A percentile compares a stretch with the other conserved stretches of the same genome.
phyloP scores from a whole-genome alignment of 1,140 invertebrate species.

The Drosophila dunni region DNA sequence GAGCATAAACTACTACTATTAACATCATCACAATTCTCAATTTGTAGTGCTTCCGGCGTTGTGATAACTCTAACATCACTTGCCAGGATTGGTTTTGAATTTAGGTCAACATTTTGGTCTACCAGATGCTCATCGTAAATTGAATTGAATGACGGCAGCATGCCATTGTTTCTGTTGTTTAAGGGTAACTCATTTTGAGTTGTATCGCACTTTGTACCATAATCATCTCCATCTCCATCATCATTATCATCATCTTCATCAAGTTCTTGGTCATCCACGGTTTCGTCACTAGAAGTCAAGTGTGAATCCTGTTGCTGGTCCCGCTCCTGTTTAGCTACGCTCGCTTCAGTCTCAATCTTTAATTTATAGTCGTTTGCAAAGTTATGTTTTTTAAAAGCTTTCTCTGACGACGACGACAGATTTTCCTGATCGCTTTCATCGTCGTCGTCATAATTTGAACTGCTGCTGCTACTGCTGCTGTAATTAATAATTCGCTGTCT shows the following conservation, averaged over 20 bases:
- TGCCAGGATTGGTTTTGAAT: background rate
- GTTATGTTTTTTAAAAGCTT: conserved; percentile 1
- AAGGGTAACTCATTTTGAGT: conserved; percentile 33
- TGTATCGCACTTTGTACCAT: conserved; percentile 20
- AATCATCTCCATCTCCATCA: conserved; percentile 15
- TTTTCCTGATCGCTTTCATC: conserved; percentile 38
- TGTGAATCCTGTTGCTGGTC: conserved; percentile 11
- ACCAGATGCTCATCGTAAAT: conserved; percentile 35
- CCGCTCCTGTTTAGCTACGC: background rate
- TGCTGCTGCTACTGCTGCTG: conserved; percentile 75
- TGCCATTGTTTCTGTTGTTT: conserved; percentile 66
- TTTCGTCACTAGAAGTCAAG: conserved; percentile 35
- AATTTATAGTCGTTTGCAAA: conserved; percentile 26
- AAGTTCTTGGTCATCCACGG: conserved; percentile 21
- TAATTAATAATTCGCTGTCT: conserved; percentile 59
- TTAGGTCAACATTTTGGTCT: background rate
- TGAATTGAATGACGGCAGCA: conserved; percentile 72
- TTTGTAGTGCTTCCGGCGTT: conserved; percentile 30
- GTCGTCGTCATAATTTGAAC: conserved; percentile 59
- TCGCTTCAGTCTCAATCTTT: conserved; percentile 53
- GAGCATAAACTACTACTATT: conserved; percentile 43
- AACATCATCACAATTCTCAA: conserved; percentile 59
- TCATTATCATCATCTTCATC: conserved; percentile 10
- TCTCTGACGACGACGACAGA: background rate
- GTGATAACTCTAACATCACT: conserved; percentile 2